These are phyloP conservation scores for Sebastolobus alascanus DNA, from an alignment of 2,797 vertebrate species.

Conservation along the genomic window DNA sequence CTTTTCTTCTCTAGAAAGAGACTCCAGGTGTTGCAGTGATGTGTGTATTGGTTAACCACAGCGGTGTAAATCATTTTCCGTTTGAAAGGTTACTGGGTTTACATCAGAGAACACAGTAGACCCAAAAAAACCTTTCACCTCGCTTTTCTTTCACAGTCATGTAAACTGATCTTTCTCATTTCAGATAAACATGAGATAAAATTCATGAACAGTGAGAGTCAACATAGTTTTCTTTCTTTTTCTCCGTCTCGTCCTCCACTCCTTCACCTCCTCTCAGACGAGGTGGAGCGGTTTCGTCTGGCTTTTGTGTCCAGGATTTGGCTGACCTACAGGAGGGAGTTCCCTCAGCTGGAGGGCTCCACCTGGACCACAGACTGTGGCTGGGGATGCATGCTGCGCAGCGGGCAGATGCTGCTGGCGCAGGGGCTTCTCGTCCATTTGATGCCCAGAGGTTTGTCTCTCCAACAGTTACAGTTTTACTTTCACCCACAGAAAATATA, in stretches of 20 bases:
- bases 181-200: neutral
- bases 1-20: neutral
- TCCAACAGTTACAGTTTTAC: neutral
- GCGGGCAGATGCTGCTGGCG: constrained; percentile 94
- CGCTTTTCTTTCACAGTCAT: neutral
- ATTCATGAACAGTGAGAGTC: neutral
- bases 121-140: neutral
- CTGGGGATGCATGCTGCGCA: constrained; percentile 96
- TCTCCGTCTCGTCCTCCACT: neutral
- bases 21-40: constrained; percentile 13
- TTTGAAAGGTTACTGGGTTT: neutral
- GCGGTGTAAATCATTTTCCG: neutral
- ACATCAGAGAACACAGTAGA: neutral
- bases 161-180: neutral
- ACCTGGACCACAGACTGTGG: constrained; percentile 92
- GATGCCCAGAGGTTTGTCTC: constrained; percentile 86
- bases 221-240: neutral
- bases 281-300: constrained; percentile 88
- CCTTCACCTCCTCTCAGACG: constrained; percentile 76
- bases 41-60: constrained; percentile 35
- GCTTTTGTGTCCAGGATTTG: constrained; percentile 92
- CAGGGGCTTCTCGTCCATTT: constrained; percentile 91
- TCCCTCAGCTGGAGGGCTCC: constrained; percentile 90
- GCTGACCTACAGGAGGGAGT: constrained; percentile 93
- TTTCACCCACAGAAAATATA: neutral